Evolutionary conservation across 2,888 invertebrate species (phyloP).

Genomic region (Stenodema calcarata): DNA sequence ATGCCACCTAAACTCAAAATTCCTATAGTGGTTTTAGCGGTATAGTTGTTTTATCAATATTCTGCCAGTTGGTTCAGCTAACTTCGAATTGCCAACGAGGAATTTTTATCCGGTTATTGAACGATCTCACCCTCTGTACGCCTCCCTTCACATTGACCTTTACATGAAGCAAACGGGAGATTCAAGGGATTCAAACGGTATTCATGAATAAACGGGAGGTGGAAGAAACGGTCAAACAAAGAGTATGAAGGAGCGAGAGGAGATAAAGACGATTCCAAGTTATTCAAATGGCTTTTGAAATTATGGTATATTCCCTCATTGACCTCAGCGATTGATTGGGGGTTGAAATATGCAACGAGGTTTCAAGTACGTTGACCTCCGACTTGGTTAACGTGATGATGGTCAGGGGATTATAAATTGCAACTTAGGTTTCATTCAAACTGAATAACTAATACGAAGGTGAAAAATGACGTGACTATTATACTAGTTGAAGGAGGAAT

Average conservation of each 20-base stretch:
- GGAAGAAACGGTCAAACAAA: neutral
- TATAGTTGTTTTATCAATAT: too few relatives aligned
- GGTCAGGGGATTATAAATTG: too few relatives aligned
- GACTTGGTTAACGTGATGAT: too few relatives aligned
- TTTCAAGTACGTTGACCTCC: neutral
- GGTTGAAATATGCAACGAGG: neutral
- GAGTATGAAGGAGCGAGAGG: neutral
- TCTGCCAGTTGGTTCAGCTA: too few relatives aligned
- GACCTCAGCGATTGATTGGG: neutral
- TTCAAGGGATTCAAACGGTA: neutral
- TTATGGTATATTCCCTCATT: neutral
- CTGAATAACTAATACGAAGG: too few relatives aligned
- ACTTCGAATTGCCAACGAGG: too few relatives aligned
- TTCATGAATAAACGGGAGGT: neutral
- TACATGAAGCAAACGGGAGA: neutral
- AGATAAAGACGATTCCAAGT: neutral
- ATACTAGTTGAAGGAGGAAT: too few relatives aligned
- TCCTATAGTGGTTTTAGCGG: too few relatives aligned
- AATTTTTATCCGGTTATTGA: neutral
- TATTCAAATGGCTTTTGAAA: neutral
- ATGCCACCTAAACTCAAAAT: too few relatives aligned
- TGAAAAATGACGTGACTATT: too few relatives aligned
- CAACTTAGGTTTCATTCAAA: too few relatives aligned
- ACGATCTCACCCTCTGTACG: neutral
- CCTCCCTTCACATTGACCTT: neutral